Conservation (phyloP, 2,797 vertebrate species). For the Chanos chanos region DNA sequence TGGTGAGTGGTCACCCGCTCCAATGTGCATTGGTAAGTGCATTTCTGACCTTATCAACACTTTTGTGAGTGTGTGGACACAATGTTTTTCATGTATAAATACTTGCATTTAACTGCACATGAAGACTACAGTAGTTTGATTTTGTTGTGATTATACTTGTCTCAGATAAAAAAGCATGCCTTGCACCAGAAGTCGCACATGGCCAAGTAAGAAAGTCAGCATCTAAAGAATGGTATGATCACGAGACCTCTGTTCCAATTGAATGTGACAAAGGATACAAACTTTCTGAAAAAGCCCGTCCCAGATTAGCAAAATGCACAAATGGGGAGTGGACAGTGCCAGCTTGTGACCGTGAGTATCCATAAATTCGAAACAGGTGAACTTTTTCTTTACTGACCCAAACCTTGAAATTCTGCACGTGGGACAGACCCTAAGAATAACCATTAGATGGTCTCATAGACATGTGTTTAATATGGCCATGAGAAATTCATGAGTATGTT, state of each 20-base stretch:
- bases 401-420: not conserved
- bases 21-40: slow-evolving; percentile 53
- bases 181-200: slow-evolving; percentile 33
- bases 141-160: not conserved
- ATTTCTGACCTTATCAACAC: not conserved
- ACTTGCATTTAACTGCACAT: no score
- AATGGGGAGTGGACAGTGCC: slow-evolving; percentile 46
- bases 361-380: not conserved
- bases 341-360: slow-evolving; percentile 53
- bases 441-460: no score
- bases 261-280: slow-evolving; percentile 35
- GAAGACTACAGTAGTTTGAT: not conserved
- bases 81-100: no score
- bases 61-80: no score
- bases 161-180: slow-evolving; percentile 39
- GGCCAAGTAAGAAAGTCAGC: fast-evolving
- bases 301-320: not conserved
- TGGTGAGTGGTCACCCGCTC: slow-evolving; percentile 37
- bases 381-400: not conserved
- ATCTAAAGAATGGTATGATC: fast-evolving
- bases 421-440: no score
- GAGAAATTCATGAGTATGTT: no score
- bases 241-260: fast-evolving
- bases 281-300: fast-evolving
- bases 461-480: no score